Conservation (phyloP, 2,888 invertebrate genomes). For the Bruchidius siliquastri region DNA sequence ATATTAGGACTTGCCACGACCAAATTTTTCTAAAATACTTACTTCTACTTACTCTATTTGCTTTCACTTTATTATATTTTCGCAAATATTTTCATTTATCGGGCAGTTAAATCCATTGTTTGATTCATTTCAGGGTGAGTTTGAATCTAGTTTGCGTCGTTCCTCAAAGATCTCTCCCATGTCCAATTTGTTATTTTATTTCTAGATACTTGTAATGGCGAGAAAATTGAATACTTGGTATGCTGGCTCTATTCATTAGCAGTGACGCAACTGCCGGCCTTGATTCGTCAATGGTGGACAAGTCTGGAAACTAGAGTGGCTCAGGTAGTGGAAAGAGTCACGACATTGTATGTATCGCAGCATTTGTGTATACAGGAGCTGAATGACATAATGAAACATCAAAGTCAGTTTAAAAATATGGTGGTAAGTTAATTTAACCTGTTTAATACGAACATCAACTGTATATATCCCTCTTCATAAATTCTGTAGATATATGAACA, state of each 20-base stretch:
- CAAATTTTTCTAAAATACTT: too few species aligned
- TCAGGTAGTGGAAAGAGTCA: constrained; percentile 64
- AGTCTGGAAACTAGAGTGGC: constrained; percentile 60
- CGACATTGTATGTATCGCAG: constrained; percentile 64
- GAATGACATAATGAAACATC: constrained; percentile 52
- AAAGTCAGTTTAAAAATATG: constrained; percentile 60
- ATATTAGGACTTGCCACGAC: too few species aligned
- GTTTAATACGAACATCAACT: not conserved
- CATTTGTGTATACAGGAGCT: constrained; percentile 64
- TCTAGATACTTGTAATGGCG: constrained; percentile 37
- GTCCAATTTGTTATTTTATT: constrained; percentile 10
- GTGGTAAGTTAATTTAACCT: constrained; percentile 46
- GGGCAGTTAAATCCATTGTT: too few species aligned
- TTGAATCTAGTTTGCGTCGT: too few species aligned
- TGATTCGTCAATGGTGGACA: constrained; percentile 75
- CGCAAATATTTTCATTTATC: too few species aligned
- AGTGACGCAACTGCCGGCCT: constrained; percentile 63
- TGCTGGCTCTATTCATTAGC: constrained; percentile 65
- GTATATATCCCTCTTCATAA: too few species aligned
- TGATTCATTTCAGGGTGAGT: too few species aligned
- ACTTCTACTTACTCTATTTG: too few species aligned
- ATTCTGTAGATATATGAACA: too few species aligned
- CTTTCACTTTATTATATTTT: too few species aligned
- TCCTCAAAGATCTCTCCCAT: too few species aligned
- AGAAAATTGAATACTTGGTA: constrained; percentile 52